These are phyloP conservation scores for Ginglymostoma cirratum DNA, from an alignment of 2,113 vertebrate genomes.

Conservation along the genomic window DNA sequence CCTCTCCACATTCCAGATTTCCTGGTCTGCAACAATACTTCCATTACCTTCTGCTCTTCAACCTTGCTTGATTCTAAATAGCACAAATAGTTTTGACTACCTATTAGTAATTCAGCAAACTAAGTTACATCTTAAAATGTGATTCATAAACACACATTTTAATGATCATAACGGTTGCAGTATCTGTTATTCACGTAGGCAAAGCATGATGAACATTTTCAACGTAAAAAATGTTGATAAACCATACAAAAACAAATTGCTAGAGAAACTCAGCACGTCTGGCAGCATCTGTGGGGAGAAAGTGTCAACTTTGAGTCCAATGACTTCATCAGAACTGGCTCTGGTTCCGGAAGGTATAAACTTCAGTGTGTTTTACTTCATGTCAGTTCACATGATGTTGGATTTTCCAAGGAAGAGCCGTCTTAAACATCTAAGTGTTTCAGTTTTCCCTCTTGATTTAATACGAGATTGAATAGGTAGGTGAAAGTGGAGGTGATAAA, in stretches of 20 bases:
- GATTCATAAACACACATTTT: not conserved
- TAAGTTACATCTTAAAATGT: not conserved
- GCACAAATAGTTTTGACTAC: not conserved
- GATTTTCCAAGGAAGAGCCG: not conserved
- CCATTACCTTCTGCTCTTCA: not conserved
- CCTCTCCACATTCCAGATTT: not conserved
- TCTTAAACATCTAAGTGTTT: too few species aligned
- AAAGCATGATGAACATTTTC: not conserved
- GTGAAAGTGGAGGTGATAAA: too few species aligned
- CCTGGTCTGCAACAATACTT: not conserved
- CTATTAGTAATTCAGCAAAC: not conserved
- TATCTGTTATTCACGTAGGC: not conserved
- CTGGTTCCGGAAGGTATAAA: not conserved
- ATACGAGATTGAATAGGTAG: too few species aligned
- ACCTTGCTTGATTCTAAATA: not conserved
- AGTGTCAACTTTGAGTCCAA: too few species aligned
- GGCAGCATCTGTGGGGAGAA: too few species aligned
- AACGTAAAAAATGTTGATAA: not conserved
- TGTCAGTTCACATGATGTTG: not conserved
- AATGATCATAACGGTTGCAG: not conserved
- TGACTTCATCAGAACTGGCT: too few species aligned
- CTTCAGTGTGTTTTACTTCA: not conserved
- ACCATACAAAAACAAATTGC: too few species aligned
- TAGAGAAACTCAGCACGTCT: too few species aligned
- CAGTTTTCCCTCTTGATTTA: too few species aligned